phyloP scores from a whole-genome alignment of 2,113 vertebrate genomes.

The Dasypus novemcinctus region DNA sequence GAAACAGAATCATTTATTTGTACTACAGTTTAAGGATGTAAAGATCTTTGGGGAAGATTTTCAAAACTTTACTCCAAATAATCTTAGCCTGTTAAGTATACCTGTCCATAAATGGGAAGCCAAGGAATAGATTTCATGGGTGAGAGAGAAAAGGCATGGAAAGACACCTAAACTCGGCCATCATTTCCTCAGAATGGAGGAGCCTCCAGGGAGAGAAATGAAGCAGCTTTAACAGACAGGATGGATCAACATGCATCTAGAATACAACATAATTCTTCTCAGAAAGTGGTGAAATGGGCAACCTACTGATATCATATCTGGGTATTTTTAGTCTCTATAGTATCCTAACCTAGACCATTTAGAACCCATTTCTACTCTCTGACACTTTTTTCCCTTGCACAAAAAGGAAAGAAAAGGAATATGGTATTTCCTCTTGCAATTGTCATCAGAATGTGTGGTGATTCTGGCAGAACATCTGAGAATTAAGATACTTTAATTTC shows the following conservation, averaged over 20 bases:
- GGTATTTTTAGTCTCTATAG: not conserved
- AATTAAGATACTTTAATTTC: slow-evolving; percentile 55
- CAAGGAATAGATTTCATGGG: not conserved
- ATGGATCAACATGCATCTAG: not conserved
- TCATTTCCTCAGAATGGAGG: slow-evolving; percentile 14
- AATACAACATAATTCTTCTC: slow-evolving; percentile 4
- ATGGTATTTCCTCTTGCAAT: slow-evolving; percentile 8
- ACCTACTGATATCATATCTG: slow-evolving; percentile 22
- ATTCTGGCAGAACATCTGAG: not conserved
- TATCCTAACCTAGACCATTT: slow-evolving; percentile 21
- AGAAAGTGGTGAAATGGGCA: slow-evolving; percentile 26
- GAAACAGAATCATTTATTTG: slow-evolving; percentile 59
- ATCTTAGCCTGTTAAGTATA: slow-evolving; percentile 34
- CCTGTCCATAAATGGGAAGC: slow-evolving; percentile 15
- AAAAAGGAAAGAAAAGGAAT: slow-evolving; percentile 4
- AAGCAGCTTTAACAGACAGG: not conserved
- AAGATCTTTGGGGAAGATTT: slow-evolving; percentile 54
- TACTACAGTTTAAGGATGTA: slow-evolving; percentile 48
- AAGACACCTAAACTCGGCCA: not conserved
- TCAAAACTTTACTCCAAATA: slow-evolving; percentile 57
- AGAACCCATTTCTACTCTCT: slow-evolving; percentile 33
- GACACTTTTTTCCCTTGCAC: not conserved
- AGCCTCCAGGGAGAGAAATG: not conserved
- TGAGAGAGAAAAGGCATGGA: not conserved
- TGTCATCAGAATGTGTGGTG: slow-evolving; percentile 33